Conservation (phyloP, 1,140 invertebrate genomes). For the Eueides isabella region DNA sequence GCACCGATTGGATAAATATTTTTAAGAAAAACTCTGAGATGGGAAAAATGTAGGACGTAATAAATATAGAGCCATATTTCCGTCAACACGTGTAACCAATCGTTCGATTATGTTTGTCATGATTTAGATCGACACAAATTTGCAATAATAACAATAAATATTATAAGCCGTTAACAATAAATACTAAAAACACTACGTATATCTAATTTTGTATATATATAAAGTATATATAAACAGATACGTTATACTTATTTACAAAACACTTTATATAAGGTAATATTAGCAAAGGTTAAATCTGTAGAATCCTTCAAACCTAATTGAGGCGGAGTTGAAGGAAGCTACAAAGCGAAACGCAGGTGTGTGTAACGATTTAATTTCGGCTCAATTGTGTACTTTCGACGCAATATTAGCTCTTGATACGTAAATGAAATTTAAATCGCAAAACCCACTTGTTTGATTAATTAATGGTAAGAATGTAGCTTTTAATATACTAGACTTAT, state of each 20-base stretch:
- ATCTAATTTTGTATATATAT: no score
- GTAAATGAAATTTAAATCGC: constrained; percentile 50
- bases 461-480: not conserved
- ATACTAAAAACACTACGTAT: no score
- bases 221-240: no score
- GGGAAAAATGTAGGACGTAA: constrained; percentile 70
- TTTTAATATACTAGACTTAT: not conserved
- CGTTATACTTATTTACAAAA: constrained; percentile 6
- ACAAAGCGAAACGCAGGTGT: constrained; percentile 63
- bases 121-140: constrained; percentile 55
- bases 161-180: no score
- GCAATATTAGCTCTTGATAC: constrained; percentile 58
- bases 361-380: constrained; percentile 75
- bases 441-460: constrained; percentile 6
- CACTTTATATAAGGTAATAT: not conserved
- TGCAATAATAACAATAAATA: no score
- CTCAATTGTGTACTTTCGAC: constrained; percentile 58
- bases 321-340: constrained; percentile 53
- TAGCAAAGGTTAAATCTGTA: constrained; percentile 37
- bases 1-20: constrained; percentile 80
- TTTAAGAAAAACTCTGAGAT: constrained; percentile 71
- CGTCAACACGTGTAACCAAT: constrained; percentile 76
- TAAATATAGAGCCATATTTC: constrained; percentile 64
- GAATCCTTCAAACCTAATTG: constrained; percentile 56
- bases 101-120: constrained; percentile 67